Conservation (phyloP, 30 jellyfish, hydroid and myxozoan genomes). For the Calvadosia cruxmelitensis region DNA sequence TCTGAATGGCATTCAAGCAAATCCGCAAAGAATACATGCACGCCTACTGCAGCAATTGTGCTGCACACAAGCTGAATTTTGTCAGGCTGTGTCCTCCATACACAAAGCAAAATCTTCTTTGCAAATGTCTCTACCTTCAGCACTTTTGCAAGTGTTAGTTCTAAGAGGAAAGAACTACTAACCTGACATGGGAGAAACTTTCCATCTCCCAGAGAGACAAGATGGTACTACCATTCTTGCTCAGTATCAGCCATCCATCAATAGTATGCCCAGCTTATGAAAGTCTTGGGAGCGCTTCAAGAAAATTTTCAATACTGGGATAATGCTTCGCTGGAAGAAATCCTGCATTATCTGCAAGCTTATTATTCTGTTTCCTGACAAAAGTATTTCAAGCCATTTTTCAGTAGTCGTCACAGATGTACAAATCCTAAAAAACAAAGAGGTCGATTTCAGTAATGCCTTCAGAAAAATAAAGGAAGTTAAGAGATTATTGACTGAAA, state of each 20-base stretch:
- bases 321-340: slow-evolving; percentile 14
- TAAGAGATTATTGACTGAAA: not conserved
- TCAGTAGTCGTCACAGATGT: slow-evolving; percentile 15
- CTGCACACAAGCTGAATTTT: slow-evolving; percentile 34
- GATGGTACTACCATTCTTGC: slow-evolving; percentile 38
- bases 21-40: slow-evolving; percentile 26
- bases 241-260: slow-evolving; percentile 3
- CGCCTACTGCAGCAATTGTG: slow-evolving; percentile 26
- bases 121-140: slow-evolving; percentile 38
- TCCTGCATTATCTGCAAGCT: slow-evolving; percentile 25
- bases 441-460: slow-evolving; percentile 18
- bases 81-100: too few relatives aligned
- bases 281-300: slow-evolving; percentile 8
- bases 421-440: slow-evolving; percentile 18
- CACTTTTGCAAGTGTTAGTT: slow-evolving; percentile 21
- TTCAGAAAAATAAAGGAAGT: slow-evolving; percentile 1
- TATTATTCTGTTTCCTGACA: slow-evolving; percentile 18
- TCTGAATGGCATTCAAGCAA: slow-evolving; percentile 22
- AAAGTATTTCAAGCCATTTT: slow-evolving; percentile 14
- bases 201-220: slow-evolving; percentile 45
- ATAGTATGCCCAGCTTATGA: slow-evolving; percentile 5
- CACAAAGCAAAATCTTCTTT: slow-evolving; percentile 31
- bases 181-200: slow-evolving; percentile 33
- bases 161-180: slow-evolving; percentile 10
- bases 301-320: slow-evolving; percentile 12